Evolutionary conservation across 2,113 vertebrate species (phyloP).

Genomic region (Centrocercus urophasianus): DNA sequence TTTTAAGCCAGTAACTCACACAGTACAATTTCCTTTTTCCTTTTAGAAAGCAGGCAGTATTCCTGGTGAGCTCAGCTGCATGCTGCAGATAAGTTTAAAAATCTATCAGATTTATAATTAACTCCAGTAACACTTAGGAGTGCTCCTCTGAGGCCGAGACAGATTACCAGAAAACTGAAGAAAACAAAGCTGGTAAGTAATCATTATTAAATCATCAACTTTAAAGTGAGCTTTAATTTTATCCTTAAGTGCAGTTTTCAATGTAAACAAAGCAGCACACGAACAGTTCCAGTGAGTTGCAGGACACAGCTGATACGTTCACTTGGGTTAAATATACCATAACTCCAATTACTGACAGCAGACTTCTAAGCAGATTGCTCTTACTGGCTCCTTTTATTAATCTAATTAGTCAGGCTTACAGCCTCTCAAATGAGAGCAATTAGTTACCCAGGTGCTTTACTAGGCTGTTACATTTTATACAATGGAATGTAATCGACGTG

Average conservation of each 20-base stretch:
- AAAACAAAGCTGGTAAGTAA: background rate
- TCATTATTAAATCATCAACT: background rate
- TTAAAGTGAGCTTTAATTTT: slow-evolving; percentile 72
- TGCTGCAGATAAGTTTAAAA: background rate
- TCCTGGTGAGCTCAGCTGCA: background rate
- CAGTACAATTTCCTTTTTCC: background rate
- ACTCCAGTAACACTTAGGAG: background rate
- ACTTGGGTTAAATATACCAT: background rate
- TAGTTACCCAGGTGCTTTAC: background rate
- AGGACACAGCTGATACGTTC: slow-evolving; percentile 7
- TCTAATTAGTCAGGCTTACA: background rate
- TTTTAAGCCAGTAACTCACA: background rate
- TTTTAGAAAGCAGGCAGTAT: background rate
- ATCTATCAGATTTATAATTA: background rate
- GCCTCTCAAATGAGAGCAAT: background rate
- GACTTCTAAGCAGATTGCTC: background rate
- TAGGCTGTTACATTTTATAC: background rate
- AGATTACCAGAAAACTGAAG: background rate
- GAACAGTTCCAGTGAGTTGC: slow-evolving; percentile 39
- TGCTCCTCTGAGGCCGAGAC: background rate
- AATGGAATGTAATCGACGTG: background rate
- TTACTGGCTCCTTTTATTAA: background rate
- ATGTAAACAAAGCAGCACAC: slow-evolving; percentile 73
- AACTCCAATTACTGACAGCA: background rate
- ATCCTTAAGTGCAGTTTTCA: slow-evolving; percentile 66